Evolutionary conservation across 2,797 vertebrate species (phyloP).

Genomic region (Sciaenops ocellatus): DNA sequence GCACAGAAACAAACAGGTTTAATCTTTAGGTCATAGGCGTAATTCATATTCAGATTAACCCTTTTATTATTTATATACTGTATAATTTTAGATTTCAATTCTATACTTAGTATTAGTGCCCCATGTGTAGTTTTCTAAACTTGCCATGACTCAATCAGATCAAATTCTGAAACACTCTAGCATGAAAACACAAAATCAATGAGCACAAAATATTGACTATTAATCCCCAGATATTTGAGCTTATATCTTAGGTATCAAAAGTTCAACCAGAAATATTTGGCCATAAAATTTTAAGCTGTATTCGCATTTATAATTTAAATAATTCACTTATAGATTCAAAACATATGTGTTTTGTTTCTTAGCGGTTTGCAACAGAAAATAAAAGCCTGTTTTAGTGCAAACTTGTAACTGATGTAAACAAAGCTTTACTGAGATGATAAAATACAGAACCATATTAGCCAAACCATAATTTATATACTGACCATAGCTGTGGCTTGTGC

Average conservation of each 20-base stretch:
- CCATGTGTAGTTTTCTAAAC: neutral
- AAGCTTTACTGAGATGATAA: neutral
- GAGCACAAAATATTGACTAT: neutral
- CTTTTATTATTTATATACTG: too few relatives aligned
- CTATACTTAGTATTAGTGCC: neutral
- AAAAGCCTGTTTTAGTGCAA: neutral
- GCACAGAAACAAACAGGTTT: neutral
- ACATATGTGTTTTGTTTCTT: neutral
- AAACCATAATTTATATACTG: neutral
- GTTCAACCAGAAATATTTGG: neutral
- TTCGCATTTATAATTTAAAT: neutral
- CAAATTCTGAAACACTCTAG: neutral
- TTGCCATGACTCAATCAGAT: too few relatives aligned
- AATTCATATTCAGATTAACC: neutral
- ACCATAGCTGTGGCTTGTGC: neutral
- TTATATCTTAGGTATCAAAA: neutral
- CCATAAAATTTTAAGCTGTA: neutral
- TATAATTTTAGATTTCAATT: neutral
- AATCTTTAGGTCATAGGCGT: neutral
- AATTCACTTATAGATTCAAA: neutral
- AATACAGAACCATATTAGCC: constrained; percentile 6
- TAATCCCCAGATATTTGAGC: neutral
- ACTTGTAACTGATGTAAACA: constrained; percentile 3
- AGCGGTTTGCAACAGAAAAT: neutral
- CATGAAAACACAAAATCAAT: neutral